Evolutionary conservation across 1,140 invertebrate genomes (phyloP).

Genomic region (Drosophila parabipectinata): DNA sequence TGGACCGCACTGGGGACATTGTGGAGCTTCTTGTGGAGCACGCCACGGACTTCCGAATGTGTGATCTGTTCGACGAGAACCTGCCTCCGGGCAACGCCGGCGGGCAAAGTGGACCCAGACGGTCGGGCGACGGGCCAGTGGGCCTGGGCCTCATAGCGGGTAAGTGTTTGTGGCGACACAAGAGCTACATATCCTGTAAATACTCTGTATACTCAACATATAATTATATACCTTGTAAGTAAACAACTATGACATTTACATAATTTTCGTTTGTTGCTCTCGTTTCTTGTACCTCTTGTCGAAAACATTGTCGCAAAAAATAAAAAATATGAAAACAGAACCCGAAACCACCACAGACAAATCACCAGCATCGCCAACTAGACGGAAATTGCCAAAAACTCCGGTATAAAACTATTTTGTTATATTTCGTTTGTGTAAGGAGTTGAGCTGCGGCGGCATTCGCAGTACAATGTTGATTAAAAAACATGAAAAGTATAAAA

Average conservation of each 20-base stretch:
- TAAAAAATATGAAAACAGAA: conserved; percentile 54
- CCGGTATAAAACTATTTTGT: conserved; percentile 91
- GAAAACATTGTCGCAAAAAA: conserved; percentile 19
- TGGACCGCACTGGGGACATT: conserved; percentile 92
- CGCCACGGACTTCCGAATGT: conserved; percentile 88
- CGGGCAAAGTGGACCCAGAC: conserved; percentile 74
- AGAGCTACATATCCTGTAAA: background rate
- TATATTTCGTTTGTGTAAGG: conserved; percentile 62
- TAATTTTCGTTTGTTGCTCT: conserved; percentile 77
- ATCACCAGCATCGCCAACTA: conserved; percentile 92
- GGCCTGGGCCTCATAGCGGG: conserved; percentile 81
- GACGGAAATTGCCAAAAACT: conserved; percentile 96
- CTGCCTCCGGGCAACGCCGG: conserved; percentile 79
- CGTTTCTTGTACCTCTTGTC: conserved; percentile 73
- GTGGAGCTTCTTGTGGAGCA: conserved; percentile 93
- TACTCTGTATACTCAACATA: conserved; percentile 22
- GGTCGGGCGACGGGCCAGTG: conserved; percentile 77
- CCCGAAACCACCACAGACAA: conserved; percentile 89
- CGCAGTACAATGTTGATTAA: conserved; percentile 19
- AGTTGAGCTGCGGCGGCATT: conserved; percentile 43
- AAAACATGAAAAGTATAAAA: conserved; percentile 19
- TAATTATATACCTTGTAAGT: conserved; percentile 32
- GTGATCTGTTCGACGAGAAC: conserved; percentile 87
- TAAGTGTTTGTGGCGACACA: conserved; percentile 48
- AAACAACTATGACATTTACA: conserved; percentile 54